Evolutionary conservation across 2,113 vertebrate genomes (phyloP), one percentile per base, ranked within the genome.

Genomic region (Vidua macroura): DNA sequence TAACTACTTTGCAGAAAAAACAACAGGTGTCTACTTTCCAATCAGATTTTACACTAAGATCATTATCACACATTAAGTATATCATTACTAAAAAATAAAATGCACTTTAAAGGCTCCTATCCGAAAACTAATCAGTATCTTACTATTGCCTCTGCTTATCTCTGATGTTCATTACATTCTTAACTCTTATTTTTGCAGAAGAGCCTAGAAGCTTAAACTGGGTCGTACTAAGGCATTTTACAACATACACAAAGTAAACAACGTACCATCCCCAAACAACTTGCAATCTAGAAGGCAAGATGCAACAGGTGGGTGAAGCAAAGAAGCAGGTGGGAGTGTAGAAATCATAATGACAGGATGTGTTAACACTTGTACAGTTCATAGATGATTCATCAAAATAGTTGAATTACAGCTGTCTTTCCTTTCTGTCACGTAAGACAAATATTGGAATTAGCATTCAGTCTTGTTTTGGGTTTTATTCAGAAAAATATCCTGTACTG

Each of bases 241-340:
- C 78, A 90, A 80, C 13, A 44, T 9, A 39, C 39, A n/a, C 19
- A 41, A 35, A 88, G 85, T 94, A 96, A 97, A 95, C 76, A 96
- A 64, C 0, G 2, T 83, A 67, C 60, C 55, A 55, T 72, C 33
- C 79, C 75, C 72, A 77, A 80, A 95, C 51, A 93, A 41, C 28
- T 91, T 80, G 90, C 86, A 93, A 92, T 93, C 69, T 93, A 62
- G 62, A 94, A 87, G 95, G 75, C 93, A 96, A 95, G 91, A 95
- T 95, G 79, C 48, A 92, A 93, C 94, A 96, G 89, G 93, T 95
- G 96, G 87, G 93, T 95, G 85, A 91, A 96, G 88, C 59, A 91
- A 95, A 95, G 70, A 59, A 77, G 79, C 82, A 94, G 88, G 92
- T 94, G 94, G 56, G 93, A 92, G 88, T 93, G 79, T 87, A 87